phyloP scores from a whole-genome alignment of 2,888 invertebrate species.

The Macropis europaea region DNA sequence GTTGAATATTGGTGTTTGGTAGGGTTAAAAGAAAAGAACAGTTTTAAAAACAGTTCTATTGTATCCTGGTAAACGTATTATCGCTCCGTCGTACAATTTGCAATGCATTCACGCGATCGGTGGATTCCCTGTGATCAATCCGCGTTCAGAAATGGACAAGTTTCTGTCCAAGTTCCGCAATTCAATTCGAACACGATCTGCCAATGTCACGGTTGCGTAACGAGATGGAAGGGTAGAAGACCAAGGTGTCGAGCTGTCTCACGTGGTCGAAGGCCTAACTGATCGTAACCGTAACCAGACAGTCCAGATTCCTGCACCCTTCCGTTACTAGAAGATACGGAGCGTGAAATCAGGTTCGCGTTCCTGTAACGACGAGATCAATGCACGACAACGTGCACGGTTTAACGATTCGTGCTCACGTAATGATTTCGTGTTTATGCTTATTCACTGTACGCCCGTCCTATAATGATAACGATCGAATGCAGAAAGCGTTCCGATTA shows the following conservation, averaged over 20 bases:
- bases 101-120: not conserved
- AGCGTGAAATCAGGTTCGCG: constrained; percentile 74
- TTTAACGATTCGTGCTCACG: constrained; percentile 57
- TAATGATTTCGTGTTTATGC: constrained; percentile 55
- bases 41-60: not conserved
- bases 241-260: constrained; percentile 63
- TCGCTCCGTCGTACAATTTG: not conserved
- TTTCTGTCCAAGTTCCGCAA: constrained; percentile 19
- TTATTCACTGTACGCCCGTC: constrained; percentile 19
- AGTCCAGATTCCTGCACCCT: constrained; percentile 61
- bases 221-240: constrained; percentile 53
- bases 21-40: too few species aligned
- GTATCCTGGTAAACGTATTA: not conserved
- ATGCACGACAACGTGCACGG: constrained; percentile 62
- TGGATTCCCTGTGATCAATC: constrained; percentile 10
- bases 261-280: constrained; percentile 58
- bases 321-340: constrained; percentile 57
- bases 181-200: constrained; percentile 41
- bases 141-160: constrained; percentile 12
- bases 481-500: too few species aligned
- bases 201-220: constrained; percentile 39
- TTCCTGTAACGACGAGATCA: constrained; percentile 66
- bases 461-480: not conserved
- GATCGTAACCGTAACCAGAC: constrained; percentile 64
- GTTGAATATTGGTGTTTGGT: too few species aligned